A percentile compares a stretch with the other conserved stretches of the same genome.
These are phyloP conservation scores for Stratiomys singularior DNA, from an alignment of 2,888 invertebrate genomes.

Conservation along the genomic window DNA sequence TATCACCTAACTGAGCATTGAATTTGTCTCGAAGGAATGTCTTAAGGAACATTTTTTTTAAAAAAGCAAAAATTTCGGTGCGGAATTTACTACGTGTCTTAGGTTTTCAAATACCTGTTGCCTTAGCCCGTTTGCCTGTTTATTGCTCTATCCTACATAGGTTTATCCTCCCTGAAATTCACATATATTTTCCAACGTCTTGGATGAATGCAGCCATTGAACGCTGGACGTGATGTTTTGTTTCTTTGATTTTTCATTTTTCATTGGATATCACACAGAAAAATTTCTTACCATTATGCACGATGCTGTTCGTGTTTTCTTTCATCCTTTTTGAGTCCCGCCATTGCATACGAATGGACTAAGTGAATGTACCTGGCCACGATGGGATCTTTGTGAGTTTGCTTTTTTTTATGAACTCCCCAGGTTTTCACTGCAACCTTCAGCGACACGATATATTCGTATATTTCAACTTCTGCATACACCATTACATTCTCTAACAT, in stretches of 20 bases:
- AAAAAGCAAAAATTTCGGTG: not conserved
- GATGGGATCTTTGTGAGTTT: slow-evolving; percentile 2
- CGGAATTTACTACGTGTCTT: not conserved
- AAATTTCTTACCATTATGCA: not conserved
- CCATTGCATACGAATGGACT: too few relatives aligned
- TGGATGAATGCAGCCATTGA: not conserved
- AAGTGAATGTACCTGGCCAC: not conserved
- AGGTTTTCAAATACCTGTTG: not conserved
- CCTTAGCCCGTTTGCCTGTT: not conserved
- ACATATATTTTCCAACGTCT: not conserved
- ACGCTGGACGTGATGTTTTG: slow-evolving; percentile 1
- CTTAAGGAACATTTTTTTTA: not conserved
- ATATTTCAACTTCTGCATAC: not conserved
- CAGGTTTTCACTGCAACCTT: not conserved
- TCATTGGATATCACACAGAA: not conserved
- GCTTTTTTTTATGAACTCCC: slow-evolving; percentile 26
- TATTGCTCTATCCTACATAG: not conserved
- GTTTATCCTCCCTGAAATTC: not conserved
- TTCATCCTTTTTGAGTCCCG: too few relatives aligned
- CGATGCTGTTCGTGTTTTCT: too few relatives aligned
- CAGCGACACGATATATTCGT: not conserved
- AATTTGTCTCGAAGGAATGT: not conserved
- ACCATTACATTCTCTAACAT: not conserved
- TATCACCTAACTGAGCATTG: not conserved
- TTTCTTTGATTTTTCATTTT: not conserved